phyloP scores from a whole-genome alignment of 2,113 vertebrate species.

The Laticauda laticaudata region DNA sequence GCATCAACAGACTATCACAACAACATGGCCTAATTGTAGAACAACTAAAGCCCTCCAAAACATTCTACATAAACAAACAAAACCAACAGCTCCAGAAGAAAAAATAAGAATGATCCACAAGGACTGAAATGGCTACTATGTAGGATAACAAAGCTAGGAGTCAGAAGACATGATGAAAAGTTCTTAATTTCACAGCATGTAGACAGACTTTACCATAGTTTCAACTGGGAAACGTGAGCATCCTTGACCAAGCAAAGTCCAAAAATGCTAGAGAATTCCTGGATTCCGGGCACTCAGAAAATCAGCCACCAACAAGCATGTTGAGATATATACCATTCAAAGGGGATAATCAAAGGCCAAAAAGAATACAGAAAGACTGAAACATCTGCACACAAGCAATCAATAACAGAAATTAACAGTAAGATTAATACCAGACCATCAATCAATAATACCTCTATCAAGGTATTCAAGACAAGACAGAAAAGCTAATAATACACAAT shows the following conservation, averaged over 20 bases:
- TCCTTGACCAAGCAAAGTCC: background rate
- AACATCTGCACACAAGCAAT: background rate
- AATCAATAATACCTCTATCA: background rate
- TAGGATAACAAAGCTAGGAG: background rate
- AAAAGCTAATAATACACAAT: too few species aligned
- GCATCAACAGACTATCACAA: background rate
- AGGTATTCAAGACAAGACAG: too few species aligned
- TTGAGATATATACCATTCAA: background rate
- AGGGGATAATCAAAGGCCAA: background rate
- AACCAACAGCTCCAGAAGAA: background rate
- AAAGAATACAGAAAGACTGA: background rate
- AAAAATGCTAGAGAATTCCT: background rate
- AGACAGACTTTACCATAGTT: background rate
- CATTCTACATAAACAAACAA: background rate
- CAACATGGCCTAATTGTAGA: background rate
- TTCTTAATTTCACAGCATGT: background rate
- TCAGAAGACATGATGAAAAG: background rate
- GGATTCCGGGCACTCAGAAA: background rate
- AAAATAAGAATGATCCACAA: background rate
- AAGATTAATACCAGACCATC: background rate
- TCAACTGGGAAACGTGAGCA: background rate
- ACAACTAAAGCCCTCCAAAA: background rate
- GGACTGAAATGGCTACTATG: background rate
- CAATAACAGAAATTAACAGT: background rate
- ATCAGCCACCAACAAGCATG: background rate